phyloP scores from a whole-genome alignment of 2,888 invertebrate genomes.

The Pocota personata region DNA sequence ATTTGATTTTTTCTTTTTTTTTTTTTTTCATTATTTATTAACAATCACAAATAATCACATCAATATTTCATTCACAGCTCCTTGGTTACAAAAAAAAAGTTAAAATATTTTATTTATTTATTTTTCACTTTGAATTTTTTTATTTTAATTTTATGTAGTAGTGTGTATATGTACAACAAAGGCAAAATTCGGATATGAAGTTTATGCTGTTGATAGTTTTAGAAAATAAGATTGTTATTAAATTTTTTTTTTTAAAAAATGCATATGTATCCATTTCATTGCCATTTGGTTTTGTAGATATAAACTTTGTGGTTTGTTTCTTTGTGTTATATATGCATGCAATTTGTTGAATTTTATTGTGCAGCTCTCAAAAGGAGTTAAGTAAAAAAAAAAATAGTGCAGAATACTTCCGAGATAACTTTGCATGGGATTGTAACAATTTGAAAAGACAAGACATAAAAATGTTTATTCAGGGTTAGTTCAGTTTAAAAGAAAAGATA shows the following conservation, averaged over 20 bases:
- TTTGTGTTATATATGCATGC: conserved; percentile 43
- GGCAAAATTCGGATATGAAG: conserved; percentile 40
- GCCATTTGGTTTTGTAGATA: neutral
- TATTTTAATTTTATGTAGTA: conserved; percentile 61
- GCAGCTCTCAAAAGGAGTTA: neutral
- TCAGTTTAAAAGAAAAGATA: too few relatives aligned
- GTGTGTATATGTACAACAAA: conserved; percentile 19
- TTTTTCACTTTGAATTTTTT: conserved; percentile 56
- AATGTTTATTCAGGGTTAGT: too few relatives aligned
- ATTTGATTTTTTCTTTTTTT: conserved; percentile 44
- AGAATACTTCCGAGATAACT: neutral
- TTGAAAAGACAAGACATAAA: too few relatives aligned
- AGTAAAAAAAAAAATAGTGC: neutral
- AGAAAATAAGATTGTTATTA: neutral
- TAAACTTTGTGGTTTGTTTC: conserved; percentile 57
- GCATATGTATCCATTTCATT: conserved; percentile 29
- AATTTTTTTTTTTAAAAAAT: too few relatives aligned
- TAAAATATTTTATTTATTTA: conserved; percentile 67
- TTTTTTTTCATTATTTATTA: conserved; percentile 75
- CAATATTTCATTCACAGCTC: conserved; percentile 83
- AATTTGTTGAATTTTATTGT: conserved; percentile 48
- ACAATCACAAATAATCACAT: conserved; percentile 83
- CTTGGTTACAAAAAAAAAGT: conserved; percentile 80
- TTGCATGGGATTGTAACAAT: neutral
- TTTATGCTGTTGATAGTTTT: conserved; percentile 26